Evolutionary conservation across 2,113 vertebrate species (phyloP).

Genomic region (Brachyhypopomus gauderio): DNA sequence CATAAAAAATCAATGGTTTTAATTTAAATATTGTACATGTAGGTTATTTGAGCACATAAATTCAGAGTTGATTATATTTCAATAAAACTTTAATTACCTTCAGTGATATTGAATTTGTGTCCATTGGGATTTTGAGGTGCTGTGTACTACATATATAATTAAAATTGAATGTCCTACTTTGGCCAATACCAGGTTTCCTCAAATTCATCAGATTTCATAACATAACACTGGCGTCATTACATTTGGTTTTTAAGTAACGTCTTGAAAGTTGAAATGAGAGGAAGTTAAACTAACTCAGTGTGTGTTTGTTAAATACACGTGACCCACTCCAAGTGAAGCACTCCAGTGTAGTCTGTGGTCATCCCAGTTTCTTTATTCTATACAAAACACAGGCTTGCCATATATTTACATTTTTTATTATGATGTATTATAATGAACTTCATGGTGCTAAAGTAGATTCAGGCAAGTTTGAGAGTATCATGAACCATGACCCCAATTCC

Average conservation of each 20-base stretch:
- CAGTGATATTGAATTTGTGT: no score
- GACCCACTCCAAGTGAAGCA: no score
- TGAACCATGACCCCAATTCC: constrained; percentile 76
- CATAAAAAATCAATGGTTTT: neutral
- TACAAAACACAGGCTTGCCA: neutral
- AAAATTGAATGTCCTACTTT: neutral
- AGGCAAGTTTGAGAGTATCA: constrained; percentile 75
- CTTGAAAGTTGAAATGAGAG: neutral
- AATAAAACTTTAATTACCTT: no score
- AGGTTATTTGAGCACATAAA: no score
- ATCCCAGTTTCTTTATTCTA: neutral
- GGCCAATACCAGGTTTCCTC: neutral
- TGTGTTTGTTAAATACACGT: no score
- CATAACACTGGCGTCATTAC: neutral
- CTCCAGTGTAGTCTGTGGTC: no score
- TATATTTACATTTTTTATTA: neutral
- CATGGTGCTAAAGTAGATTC: neutral
- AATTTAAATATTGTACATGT: no score
- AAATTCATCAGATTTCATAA: constrained; percentile 24
- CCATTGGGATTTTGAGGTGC: no score
- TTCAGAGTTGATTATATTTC: no score
- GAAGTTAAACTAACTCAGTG: neutral
- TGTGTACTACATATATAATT: neutral
- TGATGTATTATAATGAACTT: neutral
- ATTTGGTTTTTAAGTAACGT: neutral